A percentile compares a stretch with the other conserved stretches of the same genome.
Conservation (phyloP, 2,888 invertebrate species). For the Metallyticus violacea region DNA sequence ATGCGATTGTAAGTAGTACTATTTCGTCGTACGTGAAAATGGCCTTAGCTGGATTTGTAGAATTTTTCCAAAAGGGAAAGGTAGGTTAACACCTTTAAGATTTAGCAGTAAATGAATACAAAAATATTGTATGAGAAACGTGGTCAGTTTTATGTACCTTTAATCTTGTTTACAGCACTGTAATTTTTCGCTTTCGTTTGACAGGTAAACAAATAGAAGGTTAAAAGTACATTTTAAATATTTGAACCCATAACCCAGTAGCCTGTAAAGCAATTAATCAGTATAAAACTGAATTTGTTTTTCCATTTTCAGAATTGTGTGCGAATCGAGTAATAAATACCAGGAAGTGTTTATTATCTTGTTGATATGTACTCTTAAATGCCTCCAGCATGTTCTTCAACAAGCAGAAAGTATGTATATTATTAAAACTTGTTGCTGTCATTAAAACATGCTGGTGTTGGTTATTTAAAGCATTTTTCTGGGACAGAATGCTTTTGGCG, state of each 20-base stretch:
- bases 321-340: not conserved
- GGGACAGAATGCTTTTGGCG: not conserved
- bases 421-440: not conserved
- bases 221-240: too few species aligned
- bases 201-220: too few species aligned
- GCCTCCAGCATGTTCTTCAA: not conserved
- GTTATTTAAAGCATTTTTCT: not conserved
- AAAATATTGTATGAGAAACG: too few species aligned
- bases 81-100: too few species aligned
- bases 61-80: slow-evolving; percentile 77
- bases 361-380: not conserved
- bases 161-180: too few species aligned
- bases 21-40: too few species aligned
- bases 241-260: too few species aligned
- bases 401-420: not conserved
- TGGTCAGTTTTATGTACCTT: too few species aligned
- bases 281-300: not conserved
- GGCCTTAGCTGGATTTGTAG: slow-evolving; percentile 69
- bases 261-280: slow-evolving; percentile 35
- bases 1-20: too few species aligned
- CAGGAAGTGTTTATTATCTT: not conserved
- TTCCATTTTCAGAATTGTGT: not conserved
- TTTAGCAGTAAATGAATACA: too few species aligned
- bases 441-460: not conserved
- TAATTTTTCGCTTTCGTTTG: too few species aligned